Percentiles rank a stretch among this genome's conserved stretches.
Evolutionary conservation across 2,113 vertebrate genomes (phyloP).

Genomic region (Percopsis transmontana): DNA sequence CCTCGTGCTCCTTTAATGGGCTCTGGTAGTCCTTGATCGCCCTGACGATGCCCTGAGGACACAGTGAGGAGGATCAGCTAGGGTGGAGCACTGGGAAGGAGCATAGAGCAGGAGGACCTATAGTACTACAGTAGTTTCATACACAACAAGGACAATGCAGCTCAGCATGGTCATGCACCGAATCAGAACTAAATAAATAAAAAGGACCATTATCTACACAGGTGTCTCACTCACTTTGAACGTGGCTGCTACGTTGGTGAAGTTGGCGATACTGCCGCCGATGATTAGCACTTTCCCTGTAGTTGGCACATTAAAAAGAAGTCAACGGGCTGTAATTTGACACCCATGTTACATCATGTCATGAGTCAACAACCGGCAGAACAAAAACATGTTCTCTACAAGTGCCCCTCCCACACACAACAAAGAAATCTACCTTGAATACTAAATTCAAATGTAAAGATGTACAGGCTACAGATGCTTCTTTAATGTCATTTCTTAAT

Average conservation of each 20-base stretch:
- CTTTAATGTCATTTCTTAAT: too few species aligned
- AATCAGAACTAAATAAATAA: too few species aligned
- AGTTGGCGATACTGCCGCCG: constrained; percentile 97
- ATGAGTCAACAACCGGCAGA: background rate
- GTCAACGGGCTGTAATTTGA: constrained; percentile 23
- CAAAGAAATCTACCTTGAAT: too few species aligned
- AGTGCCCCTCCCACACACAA: too few species aligned
- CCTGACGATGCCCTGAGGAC: constrained; percentile 89
- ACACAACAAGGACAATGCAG: too few species aligned
- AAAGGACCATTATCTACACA: background rate
- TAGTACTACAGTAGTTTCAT: too few species aligned
- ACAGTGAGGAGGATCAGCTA: background rate
- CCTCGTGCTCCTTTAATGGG: constrained; percentile 92
- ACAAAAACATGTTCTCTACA: too few species aligned
- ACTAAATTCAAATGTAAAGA: too few species aligned
- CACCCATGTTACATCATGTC: constrained; percentile 8
- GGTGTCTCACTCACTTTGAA: constrained; percentile 85
- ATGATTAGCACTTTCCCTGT: constrained; percentile 97
- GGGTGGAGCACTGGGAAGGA: background rate
- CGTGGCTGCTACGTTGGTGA: constrained; percentile 96
- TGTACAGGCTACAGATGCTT: too few species aligned
- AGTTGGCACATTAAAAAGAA: background rate
- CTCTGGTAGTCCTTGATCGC: constrained; percentile 95
- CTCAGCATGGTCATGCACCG: too few species aligned
- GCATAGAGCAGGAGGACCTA: background rate